Conservation (phyloP, 2,888 invertebrate genomes). For the Xylota sylvarum region DNA sequence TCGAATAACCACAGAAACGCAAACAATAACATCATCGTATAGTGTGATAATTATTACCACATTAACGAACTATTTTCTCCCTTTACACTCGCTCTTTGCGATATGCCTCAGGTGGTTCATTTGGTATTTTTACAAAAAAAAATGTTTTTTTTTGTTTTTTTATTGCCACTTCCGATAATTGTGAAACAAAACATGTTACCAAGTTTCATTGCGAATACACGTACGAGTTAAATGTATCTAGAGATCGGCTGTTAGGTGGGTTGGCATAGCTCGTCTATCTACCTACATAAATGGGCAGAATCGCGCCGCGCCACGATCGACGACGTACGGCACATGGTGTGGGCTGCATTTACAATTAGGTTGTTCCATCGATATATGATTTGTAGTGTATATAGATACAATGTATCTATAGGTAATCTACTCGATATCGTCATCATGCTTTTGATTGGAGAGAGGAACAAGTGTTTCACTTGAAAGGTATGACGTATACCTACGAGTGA, state of each 20-base stretch:
- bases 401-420: conserved; percentile 32
- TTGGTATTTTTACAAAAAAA: conserved; percentile 16
- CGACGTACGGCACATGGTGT: conserved; percentile 59
- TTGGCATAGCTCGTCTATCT: conserved; percentile 56
- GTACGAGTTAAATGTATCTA: conserved; percentile 34
- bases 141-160: conserved; percentile 4
- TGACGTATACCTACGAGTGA: conserved; percentile 36
- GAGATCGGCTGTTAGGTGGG: conserved; percentile 56
- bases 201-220: conserved; percentile 46
- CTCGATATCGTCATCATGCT: conserved; percentile 44
- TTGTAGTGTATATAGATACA: neutral
- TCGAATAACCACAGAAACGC: conserved; percentile 12
- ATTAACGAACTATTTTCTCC: conserved; percentile 16
- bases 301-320: conserved; percentile 51
- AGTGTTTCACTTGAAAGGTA: conserved; percentile 47
- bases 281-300: conserved; percentile 70
- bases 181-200: conserved; percentile 67
- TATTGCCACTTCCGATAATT: conserved; percentile 67
- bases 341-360: conserved; percentile 68
- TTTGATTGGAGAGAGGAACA: conserved; percentile 34
- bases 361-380: conserved; percentile 12
- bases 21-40: neutral
- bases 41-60: conserved; percentile 22
- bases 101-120: conserved; percentile 42
- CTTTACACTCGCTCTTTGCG: neutral